Evolutionary conservation across 2,797 vertebrate genomes (phyloP), one percentile per base, ranked within the genome.

Genomic region (Lepilemur septentrionalis): DNA sequence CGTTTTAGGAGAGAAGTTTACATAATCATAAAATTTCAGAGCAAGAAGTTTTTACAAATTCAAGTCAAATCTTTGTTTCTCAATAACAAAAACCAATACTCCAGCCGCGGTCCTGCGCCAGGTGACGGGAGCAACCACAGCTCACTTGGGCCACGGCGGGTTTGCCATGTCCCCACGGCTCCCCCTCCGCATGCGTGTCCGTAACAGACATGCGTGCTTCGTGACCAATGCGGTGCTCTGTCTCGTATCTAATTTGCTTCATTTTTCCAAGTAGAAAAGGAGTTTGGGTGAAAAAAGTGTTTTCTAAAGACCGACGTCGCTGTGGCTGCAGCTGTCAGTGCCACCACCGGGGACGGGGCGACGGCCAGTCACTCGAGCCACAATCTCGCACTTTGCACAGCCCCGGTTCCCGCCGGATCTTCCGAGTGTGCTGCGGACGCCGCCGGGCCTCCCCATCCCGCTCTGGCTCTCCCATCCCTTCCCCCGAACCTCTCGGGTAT

Each of bases 81-180:
- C 9, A 12, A 46, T 17, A 1, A 55, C 55, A 25, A 65, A 35
- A 35, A 38, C 0, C 7, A 22, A 35, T n/a, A 7, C 18, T 50
- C 12, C 15, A 11, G 18, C 23, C 7, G 1, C 59, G 73, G 30
- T 23, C 23, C 8, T 11, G 8, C 22, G 38, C 35, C 3, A 35
- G 46, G 48, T 55, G 5, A 50, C 35, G 30, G 13, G 10, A 20
- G 10, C 1, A n/a, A 4, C 35, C 23, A 4, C n/a, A 13, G 1
- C 0, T n/a, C 18, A 3, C 22, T 0, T 6, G 52, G 57, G 46
- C 8, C 28, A 5, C 0, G 4, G 15, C 9, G 3, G 41, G 6
- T 38, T 32, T 41, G 22, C 46, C 20, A n/a, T 4, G n/a, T 12
- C 48, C 32, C 28, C 28, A 32, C 28, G 28, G 59, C 28, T 63